These are phyloP conservation scores for Plecotus auritus DNA, from an alignment of 2,113 vertebrate genomes.

Conservation along the genomic window DNA sequence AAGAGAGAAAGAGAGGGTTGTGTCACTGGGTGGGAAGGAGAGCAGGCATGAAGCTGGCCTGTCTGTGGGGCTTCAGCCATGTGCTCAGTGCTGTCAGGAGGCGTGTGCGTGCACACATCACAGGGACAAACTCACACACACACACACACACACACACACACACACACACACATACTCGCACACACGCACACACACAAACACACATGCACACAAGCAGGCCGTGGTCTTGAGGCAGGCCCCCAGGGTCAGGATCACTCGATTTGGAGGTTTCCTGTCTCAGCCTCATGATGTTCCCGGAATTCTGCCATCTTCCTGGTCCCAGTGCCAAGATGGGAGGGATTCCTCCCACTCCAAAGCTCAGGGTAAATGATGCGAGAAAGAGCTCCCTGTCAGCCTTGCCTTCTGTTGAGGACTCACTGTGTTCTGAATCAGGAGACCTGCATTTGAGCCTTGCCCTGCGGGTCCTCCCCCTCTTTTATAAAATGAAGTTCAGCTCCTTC, in stretches of 20 bases:
- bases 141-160: neutral
- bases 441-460: neutral
- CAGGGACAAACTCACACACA: neutral
- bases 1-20: neutral
- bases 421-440: neutral
- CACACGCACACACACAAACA: too few relatives aligned
- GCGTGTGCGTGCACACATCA: neutral
- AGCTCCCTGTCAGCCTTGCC: neutral
- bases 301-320: neutral
- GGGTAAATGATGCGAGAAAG: neutral
- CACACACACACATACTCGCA: neutral
- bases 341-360: neutral
- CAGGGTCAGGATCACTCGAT: neutral
- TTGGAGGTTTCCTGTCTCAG: neutral
- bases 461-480: neutral
- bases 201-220: neutral
- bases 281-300: neutral
- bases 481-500: conserved; percentile 28
- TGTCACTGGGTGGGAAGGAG: neutral
- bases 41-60: neutral
- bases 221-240: neutral
- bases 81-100: neutral
- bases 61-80: neutral
- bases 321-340: neutral
- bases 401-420: neutral